These are phyloP conservation scores for Rhinolophus ferrumequinum DNA, from an alignment of 2,113 vertebrate genomes.

Conservation along the genomic window DNA sequence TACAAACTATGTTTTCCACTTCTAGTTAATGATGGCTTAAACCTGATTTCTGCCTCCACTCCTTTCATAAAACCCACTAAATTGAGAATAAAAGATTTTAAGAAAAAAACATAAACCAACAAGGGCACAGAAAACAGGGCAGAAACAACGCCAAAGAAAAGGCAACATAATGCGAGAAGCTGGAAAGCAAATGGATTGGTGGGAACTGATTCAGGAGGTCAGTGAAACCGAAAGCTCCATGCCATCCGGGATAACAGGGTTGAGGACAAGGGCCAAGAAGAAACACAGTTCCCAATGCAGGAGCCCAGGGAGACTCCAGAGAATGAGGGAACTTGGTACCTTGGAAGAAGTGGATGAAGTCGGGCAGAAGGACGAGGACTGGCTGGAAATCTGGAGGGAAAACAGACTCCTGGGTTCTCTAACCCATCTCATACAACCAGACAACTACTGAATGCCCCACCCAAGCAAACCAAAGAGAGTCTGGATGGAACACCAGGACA, in stretches of 20 bases:
- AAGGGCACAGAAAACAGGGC: background rate
- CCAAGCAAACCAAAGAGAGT: no score
- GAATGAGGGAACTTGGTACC: background rate
- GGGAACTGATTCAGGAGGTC: background rate
- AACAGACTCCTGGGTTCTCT: background rate
- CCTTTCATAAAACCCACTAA: background rate
- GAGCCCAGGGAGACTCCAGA: background rate
- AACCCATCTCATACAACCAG: background rate
- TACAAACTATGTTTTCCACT: background rate
- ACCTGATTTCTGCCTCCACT: background rate
- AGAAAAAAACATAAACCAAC: background rate
- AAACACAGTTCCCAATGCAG: background rate
- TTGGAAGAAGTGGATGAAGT: background rate
- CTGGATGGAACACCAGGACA: background rate
- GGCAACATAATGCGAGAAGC: background rate
- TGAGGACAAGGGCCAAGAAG: background rate
- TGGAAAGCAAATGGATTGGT: background rate
- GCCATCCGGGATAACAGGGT: background rate
- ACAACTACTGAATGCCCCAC: background rate
- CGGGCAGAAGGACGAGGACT: background rate
- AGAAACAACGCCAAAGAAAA: background rate
- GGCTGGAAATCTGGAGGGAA: background rate
- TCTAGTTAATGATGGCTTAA: background rate
- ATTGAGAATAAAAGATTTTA: background rate
- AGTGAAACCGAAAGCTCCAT: background rate